phyloP scores from a whole-genome alignment of 30 jellyfish, hydroid and myxozoan genomes.

The Aurelia sp. region DNA sequence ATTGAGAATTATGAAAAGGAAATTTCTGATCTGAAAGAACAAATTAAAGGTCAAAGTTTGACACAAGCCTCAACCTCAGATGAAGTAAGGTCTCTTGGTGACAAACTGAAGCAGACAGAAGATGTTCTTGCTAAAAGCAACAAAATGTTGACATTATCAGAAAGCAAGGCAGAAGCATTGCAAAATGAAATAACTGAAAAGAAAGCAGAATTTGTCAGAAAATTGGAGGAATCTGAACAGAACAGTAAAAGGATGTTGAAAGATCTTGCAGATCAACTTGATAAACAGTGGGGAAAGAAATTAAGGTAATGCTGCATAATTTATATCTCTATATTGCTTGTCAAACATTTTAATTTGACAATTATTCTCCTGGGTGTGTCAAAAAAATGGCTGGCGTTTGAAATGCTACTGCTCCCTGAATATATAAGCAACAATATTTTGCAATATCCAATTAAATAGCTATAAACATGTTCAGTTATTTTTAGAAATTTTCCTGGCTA shows the following conservation, averaged over 20 bases:
- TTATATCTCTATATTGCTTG: too few relatives aligned
- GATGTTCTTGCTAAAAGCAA: conserved; percentile 14
- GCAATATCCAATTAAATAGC: too few relatives aligned
- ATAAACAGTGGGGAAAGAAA: conserved; percentile 67
- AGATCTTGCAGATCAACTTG: conserved; percentile 47
- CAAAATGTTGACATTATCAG: not conserved
- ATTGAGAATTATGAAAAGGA: conserved; percentile 33
- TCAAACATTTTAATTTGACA: too few relatives aligned
- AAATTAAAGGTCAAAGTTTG: conserved; percentile 15
- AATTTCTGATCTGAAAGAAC: conserved; percentile 12
- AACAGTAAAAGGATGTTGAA: conserved; percentile 15
- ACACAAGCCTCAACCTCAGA: conserved; percentile 36
- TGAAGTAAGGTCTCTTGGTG: conserved; percentile 19
- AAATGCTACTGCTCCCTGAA: too few relatives aligned
- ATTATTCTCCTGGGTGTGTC: too few relatives aligned
- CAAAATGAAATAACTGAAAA: conserved; percentile 17
- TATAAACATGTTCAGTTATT: too few relatives aligned
- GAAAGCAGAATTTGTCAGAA: conserved; percentile 14
- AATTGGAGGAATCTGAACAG: conserved; percentile 22
- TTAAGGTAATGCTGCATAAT: conserved; percentile 20
- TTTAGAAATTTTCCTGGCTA: too few relatives aligned
- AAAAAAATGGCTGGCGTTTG: too few relatives aligned
- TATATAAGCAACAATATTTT: too few relatives aligned
- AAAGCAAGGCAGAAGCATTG: not conserved
- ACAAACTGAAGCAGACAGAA: not conserved